Percentiles rank a stretch among this genome's conserved stretches.
Evolutionary conservation across 2,888 invertebrate genomes (phyloP).

Genomic region (Busseola fusca): DNA sequence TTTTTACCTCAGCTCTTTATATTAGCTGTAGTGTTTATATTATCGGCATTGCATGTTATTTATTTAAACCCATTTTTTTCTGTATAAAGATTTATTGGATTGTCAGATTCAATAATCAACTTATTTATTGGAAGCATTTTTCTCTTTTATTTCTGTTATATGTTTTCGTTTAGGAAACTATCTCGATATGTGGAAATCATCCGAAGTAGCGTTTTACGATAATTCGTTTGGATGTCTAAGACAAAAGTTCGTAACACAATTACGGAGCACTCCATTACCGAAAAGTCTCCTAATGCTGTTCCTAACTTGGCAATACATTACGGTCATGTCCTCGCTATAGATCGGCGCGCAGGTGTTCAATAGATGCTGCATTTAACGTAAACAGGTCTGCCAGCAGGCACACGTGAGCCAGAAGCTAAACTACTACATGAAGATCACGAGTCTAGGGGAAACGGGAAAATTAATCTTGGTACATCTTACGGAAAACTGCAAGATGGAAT

Average conservation of each 20-base stretch:
- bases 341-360: conserved; percentile 79
- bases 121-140: conserved; percentile 17
- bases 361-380: conserved; percentile 71
- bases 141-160: conserved; percentile 10
- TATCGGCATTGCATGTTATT: conserved; percentile 18
- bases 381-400: conserved; percentile 62
- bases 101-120: conserved; percentile 2
- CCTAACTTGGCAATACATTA: conserved; percentile 72
- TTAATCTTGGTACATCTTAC: conserved; percentile 48
- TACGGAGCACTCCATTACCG: conserved; percentile 63
- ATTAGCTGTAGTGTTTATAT: neutral
- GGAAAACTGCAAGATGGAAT: conserved; percentile 38
- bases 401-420: conserved; percentile 76
- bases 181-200: conserved; percentile 38
- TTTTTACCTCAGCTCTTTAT: neutral
- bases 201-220: conserved; percentile 56
- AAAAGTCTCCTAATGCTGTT: conserved; percentile 60
- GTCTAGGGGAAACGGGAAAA: conserved; percentile 32
- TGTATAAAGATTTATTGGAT: conserved; percentile 6
- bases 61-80: conserved; percentile 19
- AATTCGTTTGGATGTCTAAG: conserved; percentile 60
- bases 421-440: conserved; percentile 60
- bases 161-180: conserved; percentile 20
- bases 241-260: conserved; percentile 64
- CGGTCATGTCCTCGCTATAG: conserved; percentile 78